Evolutionary conservation across 2,888 invertebrate genomes (phyloP).

Genomic region (Adela reaumurella): DNA sequence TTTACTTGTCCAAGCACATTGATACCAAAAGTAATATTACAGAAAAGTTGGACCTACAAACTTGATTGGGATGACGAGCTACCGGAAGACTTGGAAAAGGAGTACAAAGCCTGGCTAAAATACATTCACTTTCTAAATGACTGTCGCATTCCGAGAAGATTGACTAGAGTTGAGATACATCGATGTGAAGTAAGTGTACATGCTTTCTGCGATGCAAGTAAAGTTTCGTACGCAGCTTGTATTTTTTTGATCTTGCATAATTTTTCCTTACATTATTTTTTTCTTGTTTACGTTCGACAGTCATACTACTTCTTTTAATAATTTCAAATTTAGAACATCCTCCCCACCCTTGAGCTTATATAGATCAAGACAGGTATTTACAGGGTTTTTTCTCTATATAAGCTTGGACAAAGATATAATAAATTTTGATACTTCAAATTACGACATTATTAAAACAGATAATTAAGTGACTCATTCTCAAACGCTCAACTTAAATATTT

Average conservation of each 20-base stretch:
- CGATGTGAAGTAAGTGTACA: neutral
- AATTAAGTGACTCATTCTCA: too few species aligned
- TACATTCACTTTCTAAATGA: neutral
- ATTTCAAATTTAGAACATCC: too few species aligned
- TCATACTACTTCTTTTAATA: too few species aligned
- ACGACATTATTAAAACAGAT: too few species aligned
- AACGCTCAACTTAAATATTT: too few species aligned
- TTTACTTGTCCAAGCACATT: slow-evolving; percentile 3
- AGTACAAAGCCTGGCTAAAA: neutral
- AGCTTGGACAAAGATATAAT: too few species aligned
- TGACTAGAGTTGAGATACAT: neutral
- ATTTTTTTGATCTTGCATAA: slow-evolving; percentile 1
- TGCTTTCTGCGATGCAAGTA: slow-evolving; percentile 2
- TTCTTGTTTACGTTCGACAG: too few species aligned
- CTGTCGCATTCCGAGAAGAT: neutral
- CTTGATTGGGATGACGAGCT: slow-evolving; percentile 8
- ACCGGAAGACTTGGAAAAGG: neutral
- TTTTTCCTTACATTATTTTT: too few species aligned
- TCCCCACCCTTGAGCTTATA: too few species aligned
- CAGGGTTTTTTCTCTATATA: too few species aligned
- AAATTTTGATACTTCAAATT: too few species aligned
- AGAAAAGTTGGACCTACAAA: slow-evolving; percentile 7
- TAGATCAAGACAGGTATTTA: too few species aligned
- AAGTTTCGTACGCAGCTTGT: slow-evolving; percentile 3
- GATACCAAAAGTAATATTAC: slow-evolving; percentile 10